Conservation (phyloP, 2,797 vertebrate species). For the Echiichthys vipera region DNA sequence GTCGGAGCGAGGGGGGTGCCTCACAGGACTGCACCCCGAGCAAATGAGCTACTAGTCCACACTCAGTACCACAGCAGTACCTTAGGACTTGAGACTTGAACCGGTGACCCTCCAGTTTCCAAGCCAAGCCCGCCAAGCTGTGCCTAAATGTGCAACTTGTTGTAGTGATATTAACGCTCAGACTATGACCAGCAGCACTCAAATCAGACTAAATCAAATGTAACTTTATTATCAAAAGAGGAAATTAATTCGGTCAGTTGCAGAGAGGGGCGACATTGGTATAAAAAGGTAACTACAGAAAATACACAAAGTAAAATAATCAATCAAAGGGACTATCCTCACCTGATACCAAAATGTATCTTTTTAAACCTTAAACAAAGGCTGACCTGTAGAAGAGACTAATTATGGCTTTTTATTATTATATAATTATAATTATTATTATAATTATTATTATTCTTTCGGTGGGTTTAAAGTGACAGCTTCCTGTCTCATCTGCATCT, state of each 20-base stretch:
- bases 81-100: too few species aligned
- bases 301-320: neutral
- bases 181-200: neutral
- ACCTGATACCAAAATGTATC: neutral
- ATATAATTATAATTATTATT: too few species aligned
- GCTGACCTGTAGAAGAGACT: neutral
- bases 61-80: too few species aligned
- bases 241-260: neutral
- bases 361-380: neutral
- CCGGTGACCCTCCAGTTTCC: too few species aligned
- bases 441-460: neutral
- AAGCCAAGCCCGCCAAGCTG: too few species aligned
- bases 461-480: neutral
- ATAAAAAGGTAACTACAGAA: neutral
- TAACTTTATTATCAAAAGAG: neutral
- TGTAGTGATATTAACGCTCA: neutral
- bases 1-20: too few species aligned
- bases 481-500: neutral
- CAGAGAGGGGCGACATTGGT: neutral
- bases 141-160: neutral
- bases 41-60: too few species aligned
- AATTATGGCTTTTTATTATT: too few species aligned
- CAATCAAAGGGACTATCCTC: neutral
- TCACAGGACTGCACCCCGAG: too few species aligned
- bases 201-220: neutral